phyloP scores from a whole-genome alignment of 2,888 invertebrate species.

The Tiliacea citrago region DNA sequence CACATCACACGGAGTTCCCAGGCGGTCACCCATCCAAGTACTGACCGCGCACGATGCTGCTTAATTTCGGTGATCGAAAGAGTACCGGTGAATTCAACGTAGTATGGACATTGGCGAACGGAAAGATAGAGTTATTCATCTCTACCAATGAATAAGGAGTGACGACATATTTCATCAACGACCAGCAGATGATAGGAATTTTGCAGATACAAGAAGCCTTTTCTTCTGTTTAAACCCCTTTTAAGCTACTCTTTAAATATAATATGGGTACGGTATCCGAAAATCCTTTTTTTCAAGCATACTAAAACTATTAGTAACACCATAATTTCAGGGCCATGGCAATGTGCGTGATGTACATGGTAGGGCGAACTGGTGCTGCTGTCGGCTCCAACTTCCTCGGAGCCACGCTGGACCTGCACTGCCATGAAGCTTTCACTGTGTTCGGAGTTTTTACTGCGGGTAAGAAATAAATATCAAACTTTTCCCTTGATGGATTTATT shows the following conservation, averaged over 20 bases:
- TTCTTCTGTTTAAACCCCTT: accelerated
- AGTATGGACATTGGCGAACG: conserved; percentile 75
- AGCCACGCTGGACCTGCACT: conserved; percentile 91
- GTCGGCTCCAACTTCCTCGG: conserved; percentile 92
- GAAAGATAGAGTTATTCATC: too few relatives aligned
- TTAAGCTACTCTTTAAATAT: not conserved
- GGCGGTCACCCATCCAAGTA: conserved; percentile 86
- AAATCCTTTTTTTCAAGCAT: not conserved
- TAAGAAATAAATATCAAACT: conserved; percentile 66
- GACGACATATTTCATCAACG: too few relatives aligned
- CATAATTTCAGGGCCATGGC: conserved; percentile 90
- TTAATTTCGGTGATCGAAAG: conserved; percentile 89
- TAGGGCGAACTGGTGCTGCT: conserved; percentile 92
- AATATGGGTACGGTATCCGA: not conserved
- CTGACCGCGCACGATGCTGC: conserved; percentile 87
- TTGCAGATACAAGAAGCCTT: too few relatives aligned
- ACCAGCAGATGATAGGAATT: too few relatives aligned
- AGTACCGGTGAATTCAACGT: conserved; percentile 84
- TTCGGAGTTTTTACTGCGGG: conserved; percentile 88
- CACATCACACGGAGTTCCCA: conserved; percentile 82
- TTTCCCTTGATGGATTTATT: too few relatives aligned
- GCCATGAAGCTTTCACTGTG: conserved; percentile 90
- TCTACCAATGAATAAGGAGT: too few relatives aligned
- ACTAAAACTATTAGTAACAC: too few relatives aligned
- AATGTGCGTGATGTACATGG: conserved; percentile 92